Percentiles rank a stretch among this genome's conserved stretches.
phyloP scores from a whole-genome alignment of 2,888 invertebrate genomes.

The Gymnocheta viridis region DNA sequence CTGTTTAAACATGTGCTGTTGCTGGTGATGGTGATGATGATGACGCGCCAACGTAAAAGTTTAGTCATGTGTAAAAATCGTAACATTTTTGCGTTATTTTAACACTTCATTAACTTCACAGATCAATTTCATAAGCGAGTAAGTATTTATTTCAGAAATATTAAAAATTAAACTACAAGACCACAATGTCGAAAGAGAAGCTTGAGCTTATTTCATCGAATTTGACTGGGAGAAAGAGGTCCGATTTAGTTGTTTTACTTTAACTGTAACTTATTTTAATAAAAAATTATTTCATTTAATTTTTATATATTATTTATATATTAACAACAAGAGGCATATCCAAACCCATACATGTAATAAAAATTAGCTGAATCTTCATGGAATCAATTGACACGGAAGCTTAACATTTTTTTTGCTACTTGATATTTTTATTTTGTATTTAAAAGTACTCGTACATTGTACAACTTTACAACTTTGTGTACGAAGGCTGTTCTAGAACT shows the following conservation, averaged over 20 bases:
- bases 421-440: background rate
- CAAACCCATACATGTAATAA: background rate
- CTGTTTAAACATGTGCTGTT: background rate
- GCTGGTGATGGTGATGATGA: background rate
- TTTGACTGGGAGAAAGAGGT: background rate
- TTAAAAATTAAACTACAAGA: background rate
- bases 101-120: constrained; percentile 57
- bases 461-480: background rate
- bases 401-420: background rate
- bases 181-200: background rate
- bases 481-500: background rate
- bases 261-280: background rate
- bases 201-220: background rate
- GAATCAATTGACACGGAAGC: constrained; percentile 25
- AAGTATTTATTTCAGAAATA: background rate
- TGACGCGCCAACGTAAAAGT: constrained; percentile 36
- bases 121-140: constrained; percentile 35
- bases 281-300: background rate
- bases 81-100: constrained; percentile 58
- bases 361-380: constrained; percentile 7
- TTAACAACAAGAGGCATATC: background rate
- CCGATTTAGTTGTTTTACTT: background rate
- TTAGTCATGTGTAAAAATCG: constrained; percentile 46
- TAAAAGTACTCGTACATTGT: too few species aligned
- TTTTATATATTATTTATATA: background rate